A percentile compares a stretch with the other conserved stretches of the same genome.
phyloP scores from a whole-genome alignment of 2,888 invertebrate genomes.

The Drosophila barbarae region DNA sequence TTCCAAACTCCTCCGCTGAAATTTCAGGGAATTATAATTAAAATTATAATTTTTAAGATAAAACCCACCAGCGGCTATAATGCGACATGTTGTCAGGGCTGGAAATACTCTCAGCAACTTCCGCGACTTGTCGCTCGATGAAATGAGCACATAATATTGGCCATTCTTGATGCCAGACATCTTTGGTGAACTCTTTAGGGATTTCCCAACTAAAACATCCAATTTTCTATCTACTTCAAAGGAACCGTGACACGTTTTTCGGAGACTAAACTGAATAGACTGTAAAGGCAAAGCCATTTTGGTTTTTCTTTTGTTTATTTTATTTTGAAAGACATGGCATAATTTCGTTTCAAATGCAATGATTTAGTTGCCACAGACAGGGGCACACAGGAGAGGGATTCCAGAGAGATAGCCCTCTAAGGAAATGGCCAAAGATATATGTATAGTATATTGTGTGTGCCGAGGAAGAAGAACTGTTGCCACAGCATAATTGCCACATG shows the following conservation, averaged over 20 bases:
- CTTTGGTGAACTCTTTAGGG: neutral
- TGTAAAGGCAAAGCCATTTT: neutral
- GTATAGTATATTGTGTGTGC: conserved; percentile 1
- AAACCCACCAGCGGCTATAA: conserved; percentile 23
- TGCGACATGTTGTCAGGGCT: neutral
- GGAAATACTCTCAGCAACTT: neutral
- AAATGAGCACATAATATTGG: conserved; percentile 8
- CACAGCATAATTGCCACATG: conserved; percentile 53
- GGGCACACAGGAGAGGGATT: neutral
- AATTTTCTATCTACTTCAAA: neutral
- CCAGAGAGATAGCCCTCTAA: conserved; percentile 78
- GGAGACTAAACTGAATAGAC: neutral
- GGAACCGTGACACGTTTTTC: neutral
- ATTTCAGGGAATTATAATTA: neutral
- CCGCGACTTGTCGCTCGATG: neutral
- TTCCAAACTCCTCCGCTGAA: conserved; percentile 21
- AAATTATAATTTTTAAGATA: fast-evolving
- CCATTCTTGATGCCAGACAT: conserved; percentile 3
- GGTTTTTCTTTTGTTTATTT: neutral
- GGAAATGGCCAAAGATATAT: conserved; percentile 71
- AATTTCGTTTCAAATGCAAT: conserved; percentile 14
- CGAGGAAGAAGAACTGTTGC: conserved; percentile 28
- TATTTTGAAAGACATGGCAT: conserved; percentile 3
- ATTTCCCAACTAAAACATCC: conserved; percentile 6
- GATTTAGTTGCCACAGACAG: conserved; percentile 17